A percentile compares a stretch with the other conserved stretches of the same genome.
Evolutionary conservation across 2,113 vertebrate genomes (phyloP).

Genomic region (Psilopogon haemacephalus): DNA sequence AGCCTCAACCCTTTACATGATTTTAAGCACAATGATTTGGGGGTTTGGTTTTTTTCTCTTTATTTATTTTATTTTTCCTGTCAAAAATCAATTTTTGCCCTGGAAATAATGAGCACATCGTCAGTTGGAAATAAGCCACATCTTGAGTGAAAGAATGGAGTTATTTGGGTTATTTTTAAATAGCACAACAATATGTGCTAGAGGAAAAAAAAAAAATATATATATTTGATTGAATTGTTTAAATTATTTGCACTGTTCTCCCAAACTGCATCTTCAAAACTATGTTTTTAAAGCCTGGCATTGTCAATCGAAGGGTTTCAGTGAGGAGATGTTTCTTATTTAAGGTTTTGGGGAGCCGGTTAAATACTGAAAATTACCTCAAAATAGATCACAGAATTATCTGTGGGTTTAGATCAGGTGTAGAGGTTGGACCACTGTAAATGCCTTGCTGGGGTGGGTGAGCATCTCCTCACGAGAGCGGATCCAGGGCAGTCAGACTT

Average conservation of each 20-base stretch:
- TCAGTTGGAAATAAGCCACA: constrained; percentile 12
- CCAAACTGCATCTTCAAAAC: constrained; percentile 31
- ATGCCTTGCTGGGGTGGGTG: neutral
- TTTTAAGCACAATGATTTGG: neutral
- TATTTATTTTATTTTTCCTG: neutral
- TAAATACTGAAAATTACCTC: neutral
- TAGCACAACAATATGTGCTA: constrained; percentile 25
- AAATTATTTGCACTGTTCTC: constrained; percentile 8
- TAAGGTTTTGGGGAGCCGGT: neutral
- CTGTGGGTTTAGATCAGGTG: neutral
- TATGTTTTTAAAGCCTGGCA: neutral
- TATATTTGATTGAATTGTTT: neutral
- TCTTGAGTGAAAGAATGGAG: constrained; percentile 49
- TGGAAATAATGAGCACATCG: constrained; percentile 27
- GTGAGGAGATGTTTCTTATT: neutral
- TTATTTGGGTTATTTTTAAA: constrained; percentile 47
- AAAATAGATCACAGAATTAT: neutral
- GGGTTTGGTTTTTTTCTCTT: neutral
- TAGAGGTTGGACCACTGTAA: neutral
- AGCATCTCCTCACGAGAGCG: neutral
- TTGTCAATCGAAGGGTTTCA: neutral
- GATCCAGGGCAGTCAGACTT: constrained; percentile 56
- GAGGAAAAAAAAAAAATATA: neutral
- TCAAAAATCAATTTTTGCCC: constrained; percentile 16
- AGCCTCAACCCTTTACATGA: neutral